A percentile compares a stretch with the other conserved stretches of the same genome.
Conservation (phyloP, 2,797 vertebrate genomes). For the Holocentrus rufus region DNA sequence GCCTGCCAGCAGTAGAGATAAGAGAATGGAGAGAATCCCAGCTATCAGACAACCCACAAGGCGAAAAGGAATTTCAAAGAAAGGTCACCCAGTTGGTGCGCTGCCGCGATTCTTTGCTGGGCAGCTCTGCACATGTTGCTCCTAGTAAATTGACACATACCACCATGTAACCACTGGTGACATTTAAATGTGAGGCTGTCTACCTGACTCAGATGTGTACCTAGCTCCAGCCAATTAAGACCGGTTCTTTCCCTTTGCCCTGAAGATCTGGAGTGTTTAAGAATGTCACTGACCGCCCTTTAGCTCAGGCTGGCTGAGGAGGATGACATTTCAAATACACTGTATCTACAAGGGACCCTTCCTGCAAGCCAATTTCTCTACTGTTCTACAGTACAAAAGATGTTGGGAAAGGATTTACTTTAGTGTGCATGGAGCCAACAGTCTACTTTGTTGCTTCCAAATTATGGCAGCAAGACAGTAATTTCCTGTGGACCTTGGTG, state of each 20-base stretch:
- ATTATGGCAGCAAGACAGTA: background rate
- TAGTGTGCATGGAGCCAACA: background rate
- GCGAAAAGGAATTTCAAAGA: constrained; percentile 46
- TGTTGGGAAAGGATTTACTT: constrained; percentile 14
- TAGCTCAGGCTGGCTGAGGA: constrained; percentile 41
- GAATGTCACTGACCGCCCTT: constrained; percentile 70
- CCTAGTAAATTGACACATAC: constrained; percentile 54
- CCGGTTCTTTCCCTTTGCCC: constrained; percentile 40
- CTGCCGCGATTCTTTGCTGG: constrained; percentile 30
- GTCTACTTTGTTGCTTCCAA: background rate
- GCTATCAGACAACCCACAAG: constrained; percentile 36
- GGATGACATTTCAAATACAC: constrained; percentile 73
- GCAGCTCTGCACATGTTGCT: constrained; percentile 46
- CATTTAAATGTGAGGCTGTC: constrained; percentile 76
- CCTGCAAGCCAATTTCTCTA: constrained; percentile 31
- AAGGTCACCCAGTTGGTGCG: constrained; percentile 59
- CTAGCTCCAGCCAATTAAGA: constrained; percentile 71
- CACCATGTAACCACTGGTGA: constrained; percentile 63
- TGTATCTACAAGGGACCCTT: constrained; percentile 49
- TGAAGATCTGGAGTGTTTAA: constrained; percentile 63
- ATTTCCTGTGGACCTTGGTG: background rate
- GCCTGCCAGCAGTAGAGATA: background rate
- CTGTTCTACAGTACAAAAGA: constrained; percentile 21
- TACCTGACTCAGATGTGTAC: constrained; percentile 62
- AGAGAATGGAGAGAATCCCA: constrained; percentile 11